Conservation (phyloP, 2,888 invertebrate species). For the Kuschelorhynchus macadamiae region DNA sequence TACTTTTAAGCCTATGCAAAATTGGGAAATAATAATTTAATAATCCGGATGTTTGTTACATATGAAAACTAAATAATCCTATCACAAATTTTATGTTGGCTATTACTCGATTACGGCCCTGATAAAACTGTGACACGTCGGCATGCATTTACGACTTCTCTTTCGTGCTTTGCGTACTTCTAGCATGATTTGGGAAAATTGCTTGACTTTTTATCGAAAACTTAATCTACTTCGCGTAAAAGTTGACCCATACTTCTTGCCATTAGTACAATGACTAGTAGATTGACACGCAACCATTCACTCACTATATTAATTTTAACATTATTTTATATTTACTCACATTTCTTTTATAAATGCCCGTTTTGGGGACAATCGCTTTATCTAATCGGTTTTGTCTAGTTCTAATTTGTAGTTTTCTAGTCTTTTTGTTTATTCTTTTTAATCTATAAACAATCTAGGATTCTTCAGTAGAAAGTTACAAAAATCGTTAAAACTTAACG, state of each 20-base stretch:
- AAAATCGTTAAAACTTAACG: too few relatives aligned
- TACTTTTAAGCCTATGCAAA: neutral
- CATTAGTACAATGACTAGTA: constrained; percentile 66
- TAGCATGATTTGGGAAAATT: constrained; percentile 67
- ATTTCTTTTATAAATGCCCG: too few relatives aligned
- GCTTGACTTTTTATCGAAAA: constrained; percentile 63
- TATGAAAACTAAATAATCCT: neutral
- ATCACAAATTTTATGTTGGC: neutral
- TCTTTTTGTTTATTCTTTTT: too few relatives aligned
- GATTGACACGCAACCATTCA: constrained; percentile 50
- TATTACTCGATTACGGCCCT: constrained; percentile 35
- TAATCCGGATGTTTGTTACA: too few relatives aligned
- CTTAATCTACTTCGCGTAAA: constrained; percentile 64
- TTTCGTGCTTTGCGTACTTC: constrained; percentile 53
- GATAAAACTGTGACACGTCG: constrained; percentile 28
- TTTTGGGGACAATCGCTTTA: too few relatives aligned
- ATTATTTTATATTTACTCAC: too few relatives aligned
- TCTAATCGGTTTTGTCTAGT: too few relatives aligned
- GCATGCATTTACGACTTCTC: constrained; percentile 42
- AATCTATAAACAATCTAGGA: too few relatives aligned
- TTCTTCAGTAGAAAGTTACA: too few relatives aligned
- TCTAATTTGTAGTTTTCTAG: too few relatives aligned
- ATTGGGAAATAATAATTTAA: too few relatives aligned
- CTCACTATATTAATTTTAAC: constrained; percentile 45
- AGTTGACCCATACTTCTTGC: constrained; percentile 65